These are phyloP conservation scores for Steinernema khuongi DNA, from an alignment of 1,140 invertebrate species.

Conservation along the genomic window DNA sequence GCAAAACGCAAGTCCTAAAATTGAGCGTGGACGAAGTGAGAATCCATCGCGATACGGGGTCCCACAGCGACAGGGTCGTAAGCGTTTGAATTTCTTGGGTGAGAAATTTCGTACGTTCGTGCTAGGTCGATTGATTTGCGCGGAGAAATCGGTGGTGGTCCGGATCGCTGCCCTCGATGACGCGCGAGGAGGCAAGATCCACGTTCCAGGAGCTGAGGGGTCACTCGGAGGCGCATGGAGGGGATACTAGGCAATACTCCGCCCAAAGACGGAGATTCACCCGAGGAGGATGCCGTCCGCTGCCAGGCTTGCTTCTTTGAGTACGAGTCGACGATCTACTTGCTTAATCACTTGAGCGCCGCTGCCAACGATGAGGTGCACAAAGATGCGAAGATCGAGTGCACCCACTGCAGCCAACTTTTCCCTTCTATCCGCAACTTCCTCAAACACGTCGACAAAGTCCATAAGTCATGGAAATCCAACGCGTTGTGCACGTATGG, in stretches of 20 bases:
- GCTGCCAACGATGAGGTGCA: neutral
- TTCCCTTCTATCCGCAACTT: neutral
- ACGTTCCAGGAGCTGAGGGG: no score
- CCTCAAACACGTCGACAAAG: neutral
- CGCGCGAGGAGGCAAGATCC: no score
- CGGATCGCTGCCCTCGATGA: no score
- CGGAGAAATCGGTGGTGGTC: no score
- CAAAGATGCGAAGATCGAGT: neutral
- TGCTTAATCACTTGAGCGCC: neutral
- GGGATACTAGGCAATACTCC: neutral
- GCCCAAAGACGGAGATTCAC: neutral
- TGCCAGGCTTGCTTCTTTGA: conserved; percentile 5
- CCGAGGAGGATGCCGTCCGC: neutral
- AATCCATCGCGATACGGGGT: no score
- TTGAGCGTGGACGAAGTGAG: no score
- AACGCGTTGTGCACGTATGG: neutral
- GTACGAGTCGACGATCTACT: neutral
- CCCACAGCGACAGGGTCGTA: neutral
- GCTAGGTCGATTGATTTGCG: no score
- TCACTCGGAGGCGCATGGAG: no score
- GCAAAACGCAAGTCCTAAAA: neutral
- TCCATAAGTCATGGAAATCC: neutral
- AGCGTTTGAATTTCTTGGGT: no score
- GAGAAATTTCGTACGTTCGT: no score
- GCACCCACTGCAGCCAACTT: neutral